Evolutionary conservation across 1,140 invertebrate genomes (phyloP).

Genomic region (Zaprionus capensis): DNA sequence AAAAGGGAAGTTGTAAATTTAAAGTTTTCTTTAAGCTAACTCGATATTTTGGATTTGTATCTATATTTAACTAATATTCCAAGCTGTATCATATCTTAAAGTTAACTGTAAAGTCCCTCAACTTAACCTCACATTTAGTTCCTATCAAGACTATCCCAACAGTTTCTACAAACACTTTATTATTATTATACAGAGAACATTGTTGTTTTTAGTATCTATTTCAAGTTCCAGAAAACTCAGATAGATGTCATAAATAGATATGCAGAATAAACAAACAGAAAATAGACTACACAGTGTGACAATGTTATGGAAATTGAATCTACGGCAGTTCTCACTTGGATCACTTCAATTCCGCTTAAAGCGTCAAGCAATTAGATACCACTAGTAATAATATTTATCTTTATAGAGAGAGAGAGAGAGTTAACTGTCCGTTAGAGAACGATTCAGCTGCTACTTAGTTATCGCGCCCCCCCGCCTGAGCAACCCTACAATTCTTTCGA

Average conservation of each 20-base stretch:
- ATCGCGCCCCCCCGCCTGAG: neutral
- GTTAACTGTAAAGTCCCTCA: no score
- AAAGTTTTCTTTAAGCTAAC: no score
- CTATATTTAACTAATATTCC: neutral
- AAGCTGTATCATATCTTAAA: neutral
- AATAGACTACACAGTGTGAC: constrained; percentile 6
- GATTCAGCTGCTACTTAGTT: constrained; percentile 15
- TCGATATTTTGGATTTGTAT: neutral
- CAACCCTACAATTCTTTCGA: neutral
- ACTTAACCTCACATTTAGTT: no score
- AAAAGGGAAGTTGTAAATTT: no score
- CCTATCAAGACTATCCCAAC: neutral
- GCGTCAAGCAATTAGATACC: neutral
- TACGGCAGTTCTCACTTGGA: neutral
- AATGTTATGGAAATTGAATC: constrained; percentile 2
- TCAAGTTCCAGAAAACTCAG: neutral
- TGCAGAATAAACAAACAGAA: neutral
- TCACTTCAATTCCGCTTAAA: neutral
- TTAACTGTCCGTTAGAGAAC: neutral
- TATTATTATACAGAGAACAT: neutral
- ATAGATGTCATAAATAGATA: constrained; percentile 4
- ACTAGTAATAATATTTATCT: neutral
- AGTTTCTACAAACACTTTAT: neutral
- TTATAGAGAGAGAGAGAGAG: neutral
- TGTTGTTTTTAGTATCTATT: neutral